Conservation (phyloP, 1,140 invertebrate species). For the Drosophila subpulchrella region DNA sequence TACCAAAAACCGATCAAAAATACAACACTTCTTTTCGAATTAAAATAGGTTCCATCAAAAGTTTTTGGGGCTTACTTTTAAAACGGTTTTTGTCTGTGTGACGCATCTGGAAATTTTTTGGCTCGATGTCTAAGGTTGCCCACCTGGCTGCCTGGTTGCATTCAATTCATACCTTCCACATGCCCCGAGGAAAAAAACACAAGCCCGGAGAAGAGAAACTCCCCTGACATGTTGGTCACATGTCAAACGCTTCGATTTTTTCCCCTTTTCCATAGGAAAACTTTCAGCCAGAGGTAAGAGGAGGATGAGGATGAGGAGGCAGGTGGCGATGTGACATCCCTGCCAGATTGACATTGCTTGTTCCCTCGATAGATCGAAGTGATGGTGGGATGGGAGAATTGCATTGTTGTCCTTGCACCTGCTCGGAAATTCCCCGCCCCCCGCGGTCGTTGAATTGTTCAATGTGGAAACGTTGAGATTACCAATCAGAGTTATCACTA, state of each 20-base stretch:
- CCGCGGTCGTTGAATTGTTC: constrained; percentile 9
- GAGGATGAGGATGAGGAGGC: not conserved
- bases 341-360: constrained; percentile 37
- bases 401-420: constrained; percentile 47
- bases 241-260: constrained; percentile 74
- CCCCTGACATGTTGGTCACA: constrained; percentile 57
- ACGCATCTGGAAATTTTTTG: constrained; percentile 8
- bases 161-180: constrained; percentile 1
- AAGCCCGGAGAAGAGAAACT: constrained; percentile 7
- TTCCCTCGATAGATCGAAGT: constrained; percentile 30
- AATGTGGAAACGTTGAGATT: constrained; percentile 40
- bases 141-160: constrained; percentile 17
- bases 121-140: constrained; percentile 16
- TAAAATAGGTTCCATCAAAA: too few relatives aligned
- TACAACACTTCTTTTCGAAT: too few relatives aligned
- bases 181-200: constrained; percentile 16
- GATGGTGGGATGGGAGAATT: constrained; percentile 8
- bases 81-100: not conserved
- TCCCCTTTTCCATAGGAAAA: constrained; percentile 25
- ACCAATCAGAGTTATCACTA: constrained; percentile 36
- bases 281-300: constrained; percentile 7
- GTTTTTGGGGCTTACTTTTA: not conserved
- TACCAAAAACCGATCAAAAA: too few relatives aligned
- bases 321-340: constrained; percentile 19
- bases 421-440: constrained; percentile 12